A percentile compares a stretch with the other conserved stretches of the same genome.
phyloP scores from a whole-genome alignment of 2,888 invertebrate species.

The Acleris sparsana region DNA sequence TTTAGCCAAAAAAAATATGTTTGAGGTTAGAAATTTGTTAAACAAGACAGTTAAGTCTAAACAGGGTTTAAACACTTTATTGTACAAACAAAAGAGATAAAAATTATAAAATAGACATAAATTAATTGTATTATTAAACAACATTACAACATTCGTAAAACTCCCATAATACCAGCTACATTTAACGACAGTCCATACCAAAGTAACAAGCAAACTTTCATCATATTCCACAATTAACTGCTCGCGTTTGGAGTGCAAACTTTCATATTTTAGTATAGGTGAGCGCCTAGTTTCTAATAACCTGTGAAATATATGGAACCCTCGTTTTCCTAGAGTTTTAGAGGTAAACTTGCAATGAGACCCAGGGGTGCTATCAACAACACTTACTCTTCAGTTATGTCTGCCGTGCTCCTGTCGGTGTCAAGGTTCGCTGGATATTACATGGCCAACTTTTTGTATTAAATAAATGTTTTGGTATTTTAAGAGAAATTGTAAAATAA shows the following conservation, averaged over 20 bases:
- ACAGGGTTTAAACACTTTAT: no score
- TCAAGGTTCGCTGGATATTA: conserved; percentile 62
- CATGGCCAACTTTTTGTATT: conserved; percentile 55
- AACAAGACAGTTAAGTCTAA: no score
- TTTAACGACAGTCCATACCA: conserved; percentile 41
- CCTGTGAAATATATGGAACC: conserved; percentile 62
- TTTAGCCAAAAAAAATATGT: no score
- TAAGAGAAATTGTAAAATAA: no score
- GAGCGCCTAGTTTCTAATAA: conserved; percentile 64
- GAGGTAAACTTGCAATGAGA: conserved; percentile 61
- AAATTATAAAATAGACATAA: no score
- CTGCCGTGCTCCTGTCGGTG: conserved; percentile 50
- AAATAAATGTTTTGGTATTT: conserved; percentile 37
- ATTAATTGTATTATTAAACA: neutral
- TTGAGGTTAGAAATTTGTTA: no score
- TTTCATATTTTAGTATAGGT: conserved; percentile 69
- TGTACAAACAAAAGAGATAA: no score
- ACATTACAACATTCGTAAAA: neutral
- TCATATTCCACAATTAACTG: conserved; percentile 73
- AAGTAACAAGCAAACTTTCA: conserved; percentile 59
- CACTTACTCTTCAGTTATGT: conserved; percentile 66
- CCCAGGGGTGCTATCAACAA: conserved; percentile 67
- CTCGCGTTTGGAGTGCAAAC: conserved; percentile 57
- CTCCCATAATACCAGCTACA: conserved; percentile 28
- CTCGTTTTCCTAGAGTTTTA: conserved; percentile 57